These are phyloP conservation scores for Glareola pratincola DNA, from an alignment of 2,113 vertebrate genomes.

Conservation along the genomic window DNA sequence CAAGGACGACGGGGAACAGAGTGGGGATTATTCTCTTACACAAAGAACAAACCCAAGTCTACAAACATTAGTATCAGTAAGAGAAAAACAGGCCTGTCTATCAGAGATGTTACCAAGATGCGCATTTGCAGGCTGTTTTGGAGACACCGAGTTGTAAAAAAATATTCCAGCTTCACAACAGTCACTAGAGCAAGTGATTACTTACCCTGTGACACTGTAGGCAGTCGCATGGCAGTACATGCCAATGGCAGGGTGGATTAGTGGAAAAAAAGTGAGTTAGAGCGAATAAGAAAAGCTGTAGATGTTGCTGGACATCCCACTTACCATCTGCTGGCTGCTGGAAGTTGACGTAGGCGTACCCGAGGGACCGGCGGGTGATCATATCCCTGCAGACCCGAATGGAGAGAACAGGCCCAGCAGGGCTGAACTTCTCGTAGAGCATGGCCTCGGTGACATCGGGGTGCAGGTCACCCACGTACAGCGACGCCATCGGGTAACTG, in stretches of 20 bases:
- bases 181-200: neutral
- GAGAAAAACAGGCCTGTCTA: neutral
- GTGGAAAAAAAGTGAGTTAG: accelerated
- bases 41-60: neutral
- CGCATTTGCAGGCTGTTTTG: neutral
- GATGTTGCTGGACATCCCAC: neutral
- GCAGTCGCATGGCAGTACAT: accelerated
- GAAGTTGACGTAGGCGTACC: slow-evolving; percentile 99
- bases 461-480: slow-evolving; percentile 98
- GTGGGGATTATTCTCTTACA: accelerated
- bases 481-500: slow-evolving; percentile 98
- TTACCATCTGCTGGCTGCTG: slow-evolving; percentile 97
- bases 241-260: neutral
- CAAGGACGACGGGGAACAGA: accelerated
- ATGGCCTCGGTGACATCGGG: slow-evolving; percentile 98
- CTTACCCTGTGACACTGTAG: neutral
- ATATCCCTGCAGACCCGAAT: slow-evolving; percentile 98
- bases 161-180: neutral
- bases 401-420: slow-evolving; percentile 96
- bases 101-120: accelerated
- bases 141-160: neutral
- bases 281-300: accelerated
- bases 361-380: slow-evolving; percentile 96
- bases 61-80: accelerated
- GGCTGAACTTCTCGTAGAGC: slow-evolving; percentile 99